Conservation (phyloP, 2,113 vertebrate genomes). For the Lepus europaeus region DNA sequence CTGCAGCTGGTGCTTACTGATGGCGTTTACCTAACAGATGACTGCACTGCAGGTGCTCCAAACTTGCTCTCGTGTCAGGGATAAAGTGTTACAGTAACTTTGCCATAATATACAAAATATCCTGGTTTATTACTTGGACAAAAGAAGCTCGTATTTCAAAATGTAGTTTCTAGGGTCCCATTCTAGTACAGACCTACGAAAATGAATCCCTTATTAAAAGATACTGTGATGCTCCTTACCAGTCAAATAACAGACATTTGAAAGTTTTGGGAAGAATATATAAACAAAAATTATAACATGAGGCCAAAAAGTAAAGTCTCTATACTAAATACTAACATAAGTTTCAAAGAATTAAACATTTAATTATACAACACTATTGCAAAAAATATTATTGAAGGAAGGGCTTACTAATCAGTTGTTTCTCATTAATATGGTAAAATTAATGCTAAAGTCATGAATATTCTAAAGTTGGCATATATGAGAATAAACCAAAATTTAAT, state of each 20-base stretch:
- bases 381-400: neutral
- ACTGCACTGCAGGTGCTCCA: too few species aligned
- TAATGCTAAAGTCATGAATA: conserved; percentile 22
- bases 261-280: neutral
- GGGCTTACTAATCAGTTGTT: neutral
- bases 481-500: neutral
- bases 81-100: neutral
- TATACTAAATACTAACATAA: neutral
- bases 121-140: neutral
- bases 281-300: neutral
- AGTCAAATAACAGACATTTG: neutral
- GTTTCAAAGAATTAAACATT: neutral
- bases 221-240: neutral
- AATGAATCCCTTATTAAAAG: neutral
- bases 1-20: neutral
- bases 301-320: neutral
- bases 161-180: neutral
- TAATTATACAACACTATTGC: neutral
- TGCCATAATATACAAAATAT: neutral
- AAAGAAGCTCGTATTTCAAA: neutral
- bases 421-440: conserved; percentile 31
- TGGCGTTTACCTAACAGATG: neutral
- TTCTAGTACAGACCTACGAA: neutral
- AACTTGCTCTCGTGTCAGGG: neutral
- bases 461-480: neutral